Evolutionary conservation across 2,797 vertebrate species (phyloP), one percentile per base, ranked within the genome.

Genomic region (Catharus ustulatus): DNA sequence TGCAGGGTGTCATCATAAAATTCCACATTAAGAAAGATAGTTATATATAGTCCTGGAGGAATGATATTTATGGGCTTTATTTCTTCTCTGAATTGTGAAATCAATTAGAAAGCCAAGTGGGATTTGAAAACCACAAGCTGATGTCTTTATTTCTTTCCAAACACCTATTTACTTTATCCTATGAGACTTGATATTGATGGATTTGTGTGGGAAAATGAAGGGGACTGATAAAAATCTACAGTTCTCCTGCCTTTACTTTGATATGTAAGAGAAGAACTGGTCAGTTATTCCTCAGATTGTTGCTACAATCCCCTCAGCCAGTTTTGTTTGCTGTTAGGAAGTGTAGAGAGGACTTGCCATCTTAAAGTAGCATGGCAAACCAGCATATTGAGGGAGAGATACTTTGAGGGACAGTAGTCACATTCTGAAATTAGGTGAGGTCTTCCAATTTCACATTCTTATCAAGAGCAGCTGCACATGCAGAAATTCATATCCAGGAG

Each of bases 71-170:
- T 5, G 30, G 73, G 27, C 43, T 89, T 84, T 88, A 30, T 87
- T 95, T 85, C 76, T 91, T 62, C 58, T 89, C 63, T 59, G 51
- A 63, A 51, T 89, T 78, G 36, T 69, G 91, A 89, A 86, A 89
- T 85, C 36, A 86, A 86, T 93, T 68, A 84, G 54, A 89, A 93
- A 78, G 77, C 62, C 62, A 75, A 13, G 2, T 23, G 76, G 69
- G 24, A 66, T 83, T 87, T 94, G 54, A 87, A 94, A 92, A 95
- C 51, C 29, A 46, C 43, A 78, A 55, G 26, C 32, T 81, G 43
- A 90, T 83, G 20, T 77, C 51, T 85, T 57, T 52, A 45, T 89
- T 92, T 91, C 58, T 95, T 82, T 57, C 49, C 43, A 45, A 74
- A 59, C 29, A 58, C 23, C 51, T 81, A 89, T 82, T 89, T 58